These are phyloP conservation scores for Callaeas wilsoni DNA, from an alignment of 2,113 vertebrate species.

Conservation along the genomic window DNA sequence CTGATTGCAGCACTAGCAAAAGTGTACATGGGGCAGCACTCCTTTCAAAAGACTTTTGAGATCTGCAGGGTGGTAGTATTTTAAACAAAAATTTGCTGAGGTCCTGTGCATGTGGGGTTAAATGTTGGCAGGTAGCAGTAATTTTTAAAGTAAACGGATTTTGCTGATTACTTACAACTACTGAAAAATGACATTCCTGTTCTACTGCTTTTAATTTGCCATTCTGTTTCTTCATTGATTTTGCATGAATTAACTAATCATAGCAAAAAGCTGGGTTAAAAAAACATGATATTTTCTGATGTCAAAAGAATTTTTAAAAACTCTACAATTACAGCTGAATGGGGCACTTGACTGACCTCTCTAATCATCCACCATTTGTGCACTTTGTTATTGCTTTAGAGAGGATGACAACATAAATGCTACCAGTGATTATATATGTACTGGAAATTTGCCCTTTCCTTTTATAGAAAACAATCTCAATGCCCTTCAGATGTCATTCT, in stretches of 20 bases:
- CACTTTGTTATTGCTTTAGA: constrained; percentile 52
- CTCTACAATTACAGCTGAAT: constrained; percentile 56
- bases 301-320: constrained; percentile 52
- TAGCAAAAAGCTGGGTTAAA: constrained; percentile 31
- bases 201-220: constrained; percentile 18
- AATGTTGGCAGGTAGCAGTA: not conserved
- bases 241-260: constrained; percentile 61
- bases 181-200: not conserved
- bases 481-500: constrained; percentile 51
- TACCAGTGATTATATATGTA: constrained; percentile 43
- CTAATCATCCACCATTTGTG: constrained; percentile 60
- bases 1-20: not conserved
- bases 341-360: constrained; percentile 55
- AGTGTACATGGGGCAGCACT: not conserved
- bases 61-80: not conserved
- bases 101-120: not conserved
- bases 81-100: not conserved
- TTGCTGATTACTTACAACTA: not conserved
- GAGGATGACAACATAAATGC: constrained; percentile 61
- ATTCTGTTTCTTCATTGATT: constrained; percentile 23
- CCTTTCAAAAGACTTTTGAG: not conserved
- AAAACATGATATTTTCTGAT: constrained; percentile 51
- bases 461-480: constrained; percentile 51
- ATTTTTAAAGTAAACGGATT: not conserved
- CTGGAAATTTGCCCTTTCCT: constrained; percentile 58